Base-by-base conservation (phyloP, 2,888 invertebrate species). In the Stenoptilia bipunctidactyla region DNA sequence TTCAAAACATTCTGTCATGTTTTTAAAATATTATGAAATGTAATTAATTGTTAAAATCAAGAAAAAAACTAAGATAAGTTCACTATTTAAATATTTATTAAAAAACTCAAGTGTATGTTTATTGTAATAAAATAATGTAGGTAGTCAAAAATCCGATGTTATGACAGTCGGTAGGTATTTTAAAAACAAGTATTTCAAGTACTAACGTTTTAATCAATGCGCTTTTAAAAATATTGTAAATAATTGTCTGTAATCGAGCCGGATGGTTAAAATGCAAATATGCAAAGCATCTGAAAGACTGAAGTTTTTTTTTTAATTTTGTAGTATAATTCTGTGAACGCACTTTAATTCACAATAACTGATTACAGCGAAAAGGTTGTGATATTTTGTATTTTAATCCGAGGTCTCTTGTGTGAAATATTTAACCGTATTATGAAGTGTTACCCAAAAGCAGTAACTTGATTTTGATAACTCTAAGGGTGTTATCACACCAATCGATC, bases 201-300 rank as follows among this genome's bases (percentile, higher is more conserved):
- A 52, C 50, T 50, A 40, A 40, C 39, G 39, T 34, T 27, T 13
- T 8, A 20, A 20, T 20, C 20, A 20, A 20, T 20, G 20, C 20
- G 30, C 13, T 12, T 12, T n/a, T 12, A 10, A 30, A 25, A 30
- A 10, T 30, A 30, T 4, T 30, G 10, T 30, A 30, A 12, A 30
- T 30, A 30, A 30, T 30, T 20, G 12, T 25, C 13, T 20, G 20
- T 5, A 20, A 20, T 20, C 8, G n/a, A n/a, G 20, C 20, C 20
- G 20, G 20, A 20, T 20, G 4, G 20, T 20, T 20, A 8, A 20
- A 20, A 5, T 20, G 20, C 3, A 20, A 20, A 20, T 20, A 8
- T 20, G 3, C n/a, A n/a, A n/a, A n/a, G n/a, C n/a, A n/a, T n/a
- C n/a, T n/a, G 68, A 71, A 80, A 80, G 80, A 80, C 80, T 80